Evolutionary conservation across 2,797 vertebrate genomes (phyloP), one percentile per base, ranked within the genome.

Genomic region (Bovichtus diacanthus): DNA sequence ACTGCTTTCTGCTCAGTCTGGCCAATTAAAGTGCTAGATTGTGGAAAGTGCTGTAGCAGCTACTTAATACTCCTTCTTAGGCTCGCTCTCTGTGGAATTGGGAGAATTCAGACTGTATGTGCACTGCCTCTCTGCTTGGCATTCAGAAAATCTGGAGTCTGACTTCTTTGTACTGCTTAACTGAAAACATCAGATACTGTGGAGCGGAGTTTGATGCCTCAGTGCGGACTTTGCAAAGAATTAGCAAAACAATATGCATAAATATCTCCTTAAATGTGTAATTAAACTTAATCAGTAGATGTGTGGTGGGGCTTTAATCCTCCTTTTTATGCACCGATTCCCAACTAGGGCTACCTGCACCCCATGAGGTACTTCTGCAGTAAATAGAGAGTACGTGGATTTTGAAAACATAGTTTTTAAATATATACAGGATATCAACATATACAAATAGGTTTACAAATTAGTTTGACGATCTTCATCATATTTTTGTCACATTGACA

Each of bases 21-120:
- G 84, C 88, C 92, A 92, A 90, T 93, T 94, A 92, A 75, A 93
- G 64, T 19, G 81, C 65, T 70, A 58, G 85, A 90, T 85, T 83
- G 80, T 83, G 66, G 61, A 81, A 81, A 67, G 63, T 19, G 21
- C 36, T 9, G 58, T 4, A 61, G 82, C 86, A 87, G 83, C 82
- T 83, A 83, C 80, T 89, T 88, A 89, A 83, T 85, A 82, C 76
- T 55, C 51, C 64, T 76, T 79, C 74, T 86, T 53, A 66, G 65
- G 11, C 44, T 74, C 13, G 46, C 55, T 86, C 86, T 80, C 72
- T 44, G 53, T 68, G 75, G 72, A 80, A 60, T 84, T 58, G 2
- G 64, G 29, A 71, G 56, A 62, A 62, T 62, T 87, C 76, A 72
- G 23, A 85, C 29, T 58, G n/a, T 54, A 9, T 49, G 29, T 25